Evolutionary conservation across 2,888 invertebrate genomes (phyloP).

Genomic region (Rutpela maculata): DNA sequence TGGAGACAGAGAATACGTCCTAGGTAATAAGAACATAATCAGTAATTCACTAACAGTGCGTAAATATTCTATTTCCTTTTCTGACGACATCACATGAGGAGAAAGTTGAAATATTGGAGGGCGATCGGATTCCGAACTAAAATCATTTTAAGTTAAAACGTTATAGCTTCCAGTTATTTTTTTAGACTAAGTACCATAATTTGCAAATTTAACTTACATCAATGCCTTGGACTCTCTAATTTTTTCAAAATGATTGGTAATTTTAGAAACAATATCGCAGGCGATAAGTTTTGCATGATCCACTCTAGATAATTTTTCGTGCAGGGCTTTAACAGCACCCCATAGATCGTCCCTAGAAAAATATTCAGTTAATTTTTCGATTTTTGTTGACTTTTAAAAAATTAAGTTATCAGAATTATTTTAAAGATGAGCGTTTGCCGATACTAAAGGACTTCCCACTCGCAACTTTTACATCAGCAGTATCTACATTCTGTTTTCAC

Average conservation of each 20-base stretch:
- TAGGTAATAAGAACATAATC: slow-evolving; percentile 87
- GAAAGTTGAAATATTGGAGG: slow-evolving; percentile 84
- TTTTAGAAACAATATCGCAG: slow-evolving; percentile 86
- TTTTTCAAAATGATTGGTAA: slow-evolving; percentile 90
- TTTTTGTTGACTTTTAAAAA: no score
- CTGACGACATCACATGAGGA: slow-evolving; percentile 83
- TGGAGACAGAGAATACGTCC: slow-evolving; percentile 86
- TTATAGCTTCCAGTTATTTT: not conserved
- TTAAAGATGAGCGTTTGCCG: no score
- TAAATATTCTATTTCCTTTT: slow-evolving; percentile 87
- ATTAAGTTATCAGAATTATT: no score
- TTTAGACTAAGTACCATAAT: not conserved
- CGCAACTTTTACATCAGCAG: no score
- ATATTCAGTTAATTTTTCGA: not conserved
- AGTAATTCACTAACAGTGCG: slow-evolving; percentile 89
- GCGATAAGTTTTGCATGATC: slow-evolving; percentile 90
- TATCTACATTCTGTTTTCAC: no score
- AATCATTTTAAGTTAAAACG: slow-evolving; percentile 56
- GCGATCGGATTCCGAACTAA: slow-evolving; percentile 79
- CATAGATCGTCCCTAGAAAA: slow-evolving; percentile 85
- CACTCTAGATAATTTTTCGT: slow-evolving; percentile 83
- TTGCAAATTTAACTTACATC: slow-evolving; percentile 77
- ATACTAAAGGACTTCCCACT: no score
- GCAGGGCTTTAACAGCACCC: slow-evolving; percentile 86
- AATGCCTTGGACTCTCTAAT: slow-evolving; percentile 86